Base-by-base conservation (phyloP, 2,797 vertebrate species). In the Eleutherodactylus coqui region DNA sequence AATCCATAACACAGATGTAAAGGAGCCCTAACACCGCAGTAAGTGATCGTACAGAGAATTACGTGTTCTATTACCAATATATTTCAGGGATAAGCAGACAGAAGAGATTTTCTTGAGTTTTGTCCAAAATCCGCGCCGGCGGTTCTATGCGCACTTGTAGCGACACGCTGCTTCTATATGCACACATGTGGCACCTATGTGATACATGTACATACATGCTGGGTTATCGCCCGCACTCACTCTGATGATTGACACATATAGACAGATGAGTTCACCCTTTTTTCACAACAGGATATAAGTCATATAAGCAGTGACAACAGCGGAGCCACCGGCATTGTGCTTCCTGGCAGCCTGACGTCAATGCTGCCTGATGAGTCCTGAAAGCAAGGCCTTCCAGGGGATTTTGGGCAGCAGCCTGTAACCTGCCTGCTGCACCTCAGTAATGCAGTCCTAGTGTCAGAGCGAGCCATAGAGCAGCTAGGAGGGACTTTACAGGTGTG, bases 281-380 rank as follows among this genome's bases (percentile, higher is more conserved):
- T 73, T 80, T 89, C 88, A 43, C 87, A 89, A 89, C 89, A 91
- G 88, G 89, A 90, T 89, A 90, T 91, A 91, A 92, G 89, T 92
- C 91, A 92, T 76, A 73, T 47, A 32, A 0, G 58, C 87, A 88
- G 86, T 82, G 89, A 89, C 55, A 90, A 91, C 64, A 64, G 89
- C 89, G 88, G 85, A 90, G 90, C 89, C 80, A 86, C 27, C 82
- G 82, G 88, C 62, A 77, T 69, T 62, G 62, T 82, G 89, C 88
- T 91, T 91, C 91, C 90, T 90, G 89, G 88, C 88, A 41, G 49
- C 67, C 79, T 93, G 94, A 96, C 94, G 93, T 96, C 94, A 95
- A 91, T 83, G 79, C 84, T 62, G 87, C 86, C 90, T 91, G 92
- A 92, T 89, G 89, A 93, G 93, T 91, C 91, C 85, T 84, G 90